Evolutionary conservation across 2,797 vertebrate genomes (phyloP).

Genomic region (Phoebastria nigripes): DNA sequence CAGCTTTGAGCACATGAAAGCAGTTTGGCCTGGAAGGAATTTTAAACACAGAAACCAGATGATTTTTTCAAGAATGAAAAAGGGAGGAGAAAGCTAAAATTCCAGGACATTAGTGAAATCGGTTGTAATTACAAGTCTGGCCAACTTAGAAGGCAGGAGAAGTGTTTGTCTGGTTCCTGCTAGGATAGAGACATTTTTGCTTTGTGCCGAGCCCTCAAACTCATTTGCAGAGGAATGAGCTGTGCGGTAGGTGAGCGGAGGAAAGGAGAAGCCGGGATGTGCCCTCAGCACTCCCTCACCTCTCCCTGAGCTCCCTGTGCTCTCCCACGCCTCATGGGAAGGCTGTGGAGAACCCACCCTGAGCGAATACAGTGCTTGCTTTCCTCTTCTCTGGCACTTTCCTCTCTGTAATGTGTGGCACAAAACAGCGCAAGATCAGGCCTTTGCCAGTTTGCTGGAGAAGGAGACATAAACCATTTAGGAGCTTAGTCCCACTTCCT

Average conservation of each 20-base stretch:
- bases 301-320: neutral
- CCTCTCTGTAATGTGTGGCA: neutral
- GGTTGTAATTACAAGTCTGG: conserved; percentile 32
- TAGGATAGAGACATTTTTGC: neutral
- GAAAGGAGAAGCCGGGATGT: neutral
- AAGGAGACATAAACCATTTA: neutral
- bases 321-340: neutral
- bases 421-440: neutral
- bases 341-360: neutral
- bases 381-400: neutral
- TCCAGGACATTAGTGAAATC: conserved; percentile 33
- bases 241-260: neutral
- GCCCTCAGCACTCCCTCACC: neutral
- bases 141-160: conserved; percentile 9
- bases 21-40: conserved; percentile 14
- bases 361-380: neutral
- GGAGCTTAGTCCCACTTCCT: neutral
- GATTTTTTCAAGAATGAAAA: neutral
- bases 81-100: conserved; percentile 3
- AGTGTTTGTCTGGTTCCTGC: conserved; percentile 31
- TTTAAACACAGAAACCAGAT: conserved; percentile 27
- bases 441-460: neutral
- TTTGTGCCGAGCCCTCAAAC: neutral
- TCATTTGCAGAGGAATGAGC: neutral
- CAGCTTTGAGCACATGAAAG: neutral